phyloP scores from a whole-genome alignment of 1,140 invertebrate genomes.

The Halesus radiatus region DNA sequence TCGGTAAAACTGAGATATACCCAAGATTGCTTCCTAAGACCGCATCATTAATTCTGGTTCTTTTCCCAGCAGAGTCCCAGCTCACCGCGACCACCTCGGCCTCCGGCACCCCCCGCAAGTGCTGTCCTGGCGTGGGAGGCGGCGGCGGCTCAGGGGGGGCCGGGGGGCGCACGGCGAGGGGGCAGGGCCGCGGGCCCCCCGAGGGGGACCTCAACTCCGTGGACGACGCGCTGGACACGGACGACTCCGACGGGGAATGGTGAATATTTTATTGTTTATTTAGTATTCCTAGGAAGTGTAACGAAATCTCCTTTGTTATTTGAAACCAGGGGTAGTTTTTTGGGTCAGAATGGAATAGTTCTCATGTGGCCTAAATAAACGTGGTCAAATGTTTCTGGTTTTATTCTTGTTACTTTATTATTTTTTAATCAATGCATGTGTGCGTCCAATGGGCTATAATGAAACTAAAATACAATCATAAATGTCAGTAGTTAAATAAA shows the following conservation, averaged over 20 bases:
- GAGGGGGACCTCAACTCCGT: slow-evolving; percentile 47
- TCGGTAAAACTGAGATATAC: too few species aligned
- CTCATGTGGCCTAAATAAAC: too few species aligned
- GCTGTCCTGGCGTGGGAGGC: slow-evolving; percentile 34
- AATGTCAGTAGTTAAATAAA: too few species aligned
- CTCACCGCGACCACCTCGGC: slow-evolving; percentile 52
- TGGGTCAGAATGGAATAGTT: too few species aligned
- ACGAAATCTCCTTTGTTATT: too few species aligned
- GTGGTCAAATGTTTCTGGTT: too few species aligned
- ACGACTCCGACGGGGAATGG: slow-evolving; percentile 53
- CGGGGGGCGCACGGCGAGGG: background rate
- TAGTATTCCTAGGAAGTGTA: background rate
- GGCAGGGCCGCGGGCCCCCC: background rate
- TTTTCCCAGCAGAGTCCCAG: slow-evolving; percentile 46
- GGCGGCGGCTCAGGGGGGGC: background rate
- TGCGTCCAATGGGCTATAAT: too few species aligned
- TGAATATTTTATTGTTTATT: slow-evolving; percentile 32
- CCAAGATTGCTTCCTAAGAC: too few species aligned
- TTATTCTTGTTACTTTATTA: too few species aligned
- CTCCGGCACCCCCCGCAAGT: slow-evolving; percentile 48
- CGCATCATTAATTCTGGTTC: background rate
- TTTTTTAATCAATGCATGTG: too few species aligned
- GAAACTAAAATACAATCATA: too few species aligned
- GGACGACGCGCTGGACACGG: slow-evolving; percentile 50
- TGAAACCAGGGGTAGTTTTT: too few species aligned